Percentiles rank a stretch among this genome's conserved stretches.
These are phyloP conservation scores for Watsonalla binaria DNA, from an alignment of 2,888 invertebrate genomes.

Conservation along the genomic window DNA sequence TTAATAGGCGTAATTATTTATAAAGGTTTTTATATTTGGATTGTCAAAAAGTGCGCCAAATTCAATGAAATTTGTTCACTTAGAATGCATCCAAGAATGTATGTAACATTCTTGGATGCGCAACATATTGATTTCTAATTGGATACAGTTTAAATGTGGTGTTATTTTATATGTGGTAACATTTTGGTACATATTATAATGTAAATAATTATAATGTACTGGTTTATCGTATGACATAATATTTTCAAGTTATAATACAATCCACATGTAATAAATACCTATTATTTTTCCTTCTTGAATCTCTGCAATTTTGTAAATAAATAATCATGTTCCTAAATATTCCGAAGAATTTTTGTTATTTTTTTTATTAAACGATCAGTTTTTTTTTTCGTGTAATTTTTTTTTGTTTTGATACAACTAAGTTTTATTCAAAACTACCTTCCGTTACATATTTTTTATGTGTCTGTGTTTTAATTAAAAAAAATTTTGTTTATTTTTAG, in stretches of 20 bases:
- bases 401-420: too few species aligned
- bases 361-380: background rate
- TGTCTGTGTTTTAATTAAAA: too few species aligned
- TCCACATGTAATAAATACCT: too few species aligned
- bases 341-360: background rate
- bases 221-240: too few species aligned
- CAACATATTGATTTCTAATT: background rate
- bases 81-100: too few species aligned
- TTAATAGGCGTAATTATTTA: background rate
- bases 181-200: background rate
- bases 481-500: too few species aligned
- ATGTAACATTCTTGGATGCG: too few species aligned
- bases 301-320: background rate
- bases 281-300: too few species aligned
- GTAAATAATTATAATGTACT: background rate
- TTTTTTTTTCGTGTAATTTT: background rate
- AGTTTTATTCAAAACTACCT: too few species aligned
- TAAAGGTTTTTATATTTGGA: background rate
- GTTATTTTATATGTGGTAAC: background rate
- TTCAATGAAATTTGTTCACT: background rate
- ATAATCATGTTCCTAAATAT: background rate
- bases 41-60: slow-evolving; percentile 1
- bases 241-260: too few species aligned
- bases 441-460: too few species aligned
- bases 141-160: background rate